Base-by-base conservation (phyloP, 2,113 vertebrate genomes). In the Pygoscelis adeliae region DNA sequence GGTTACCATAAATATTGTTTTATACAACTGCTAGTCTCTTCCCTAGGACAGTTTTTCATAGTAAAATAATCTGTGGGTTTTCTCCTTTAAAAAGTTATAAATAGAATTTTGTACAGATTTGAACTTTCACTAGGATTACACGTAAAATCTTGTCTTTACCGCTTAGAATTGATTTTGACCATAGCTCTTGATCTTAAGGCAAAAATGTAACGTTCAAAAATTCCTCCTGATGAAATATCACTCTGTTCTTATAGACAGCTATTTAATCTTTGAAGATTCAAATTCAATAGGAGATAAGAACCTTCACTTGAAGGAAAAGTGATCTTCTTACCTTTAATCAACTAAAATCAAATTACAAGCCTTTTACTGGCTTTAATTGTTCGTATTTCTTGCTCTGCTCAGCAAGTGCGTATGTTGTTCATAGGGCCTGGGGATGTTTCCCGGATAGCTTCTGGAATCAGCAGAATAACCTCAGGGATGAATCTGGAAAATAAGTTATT, bases 331-430 rank as follows among this genome's bases (percentile, higher is more conserved):
- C 32, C 19, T 90, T 62, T 58, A 87, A 44, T 36, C 25, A 80
- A 70, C 26, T 47, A 55, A 86, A 81, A 63, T 40, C 13, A 88
- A 56, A 42, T 40, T 32, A 30, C 9, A 86, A 69, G 21, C 17
- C 30, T 88, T 66, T 73, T 52, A 52, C 32, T 70, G 76, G 13
- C 47, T 95, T 71, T 42, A 56, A 56, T 25, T 55, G 6, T 53
- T 55, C 22, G n/a, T 17, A 27, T 49, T 77, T 80, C 34, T 92
- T 90, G 46, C 72, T 95, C 56, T 82, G 56, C 62, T 93, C n/a
- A 29, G 22, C 40, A 72, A 78, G 40, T 53, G 58, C 21, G 5
- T 63, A 16, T 36, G 27, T 40, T 87, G 55, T 59, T 84, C 72
- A 42, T 5, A 47, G 55, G 36, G 52, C 23, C 62, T 63, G 36